Conservation (phyloP, 2,797 vertebrate species). For the Hydrophis major region DNA sequence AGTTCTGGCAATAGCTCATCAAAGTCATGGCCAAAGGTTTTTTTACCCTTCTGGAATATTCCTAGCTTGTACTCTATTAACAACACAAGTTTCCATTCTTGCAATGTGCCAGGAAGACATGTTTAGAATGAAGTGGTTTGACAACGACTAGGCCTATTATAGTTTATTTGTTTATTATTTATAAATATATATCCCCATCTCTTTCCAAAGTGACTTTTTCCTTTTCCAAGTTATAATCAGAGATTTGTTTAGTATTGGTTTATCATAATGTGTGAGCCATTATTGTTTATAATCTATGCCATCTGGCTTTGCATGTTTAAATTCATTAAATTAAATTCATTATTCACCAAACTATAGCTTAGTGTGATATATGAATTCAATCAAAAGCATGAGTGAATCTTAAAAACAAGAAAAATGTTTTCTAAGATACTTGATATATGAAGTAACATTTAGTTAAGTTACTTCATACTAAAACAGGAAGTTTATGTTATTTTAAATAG, state of each 20-base stretch:
- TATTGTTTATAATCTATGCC: neutral
- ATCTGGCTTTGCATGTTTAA: neutral
- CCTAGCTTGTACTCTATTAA: neutral
- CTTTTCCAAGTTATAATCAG: neutral
- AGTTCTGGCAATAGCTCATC: neutral
- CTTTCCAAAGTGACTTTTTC: no score
- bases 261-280: neutral
- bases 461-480: conserved; percentile 6
- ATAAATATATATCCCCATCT: neutral
- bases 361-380: neutral
- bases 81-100: neutral
- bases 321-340: neutral
- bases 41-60: neutral
- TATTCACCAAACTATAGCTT: neutral
- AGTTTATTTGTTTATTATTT: neutral
- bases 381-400: neutral
- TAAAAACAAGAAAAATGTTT: neutral
- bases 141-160: neutral
- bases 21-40: neutral
- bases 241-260: neutral
- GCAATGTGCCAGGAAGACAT: neutral
- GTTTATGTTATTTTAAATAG: conserved; percentile 4
- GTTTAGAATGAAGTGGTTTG: neutral
- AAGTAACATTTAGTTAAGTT: conserved; percentile 30
- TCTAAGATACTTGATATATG: neutral